phyloP scores from a whole-genome alignment of 1,140 invertebrate species.

The Philopotamus ludificatus region DNA sequence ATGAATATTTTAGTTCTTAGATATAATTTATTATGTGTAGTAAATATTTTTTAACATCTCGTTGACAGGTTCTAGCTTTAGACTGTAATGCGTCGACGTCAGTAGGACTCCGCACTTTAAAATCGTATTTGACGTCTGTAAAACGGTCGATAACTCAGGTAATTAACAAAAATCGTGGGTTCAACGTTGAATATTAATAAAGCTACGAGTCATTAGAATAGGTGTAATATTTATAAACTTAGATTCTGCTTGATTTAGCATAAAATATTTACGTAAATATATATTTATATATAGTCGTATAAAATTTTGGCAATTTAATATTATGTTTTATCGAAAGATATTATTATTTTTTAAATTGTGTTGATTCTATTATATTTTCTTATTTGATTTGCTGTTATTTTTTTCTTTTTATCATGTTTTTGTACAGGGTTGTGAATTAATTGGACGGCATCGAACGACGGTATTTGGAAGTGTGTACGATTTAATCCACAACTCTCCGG shows the following conservation, averaged over 20 bases:
- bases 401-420: slow-evolving; percentile 29
- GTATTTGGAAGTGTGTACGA: slow-evolving; percentile 40
- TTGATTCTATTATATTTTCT: slow-evolving; percentile 12
- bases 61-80: slow-evolving; percentile 38
- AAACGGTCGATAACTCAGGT: slow-evolving; percentile 56
- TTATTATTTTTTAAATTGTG: too few species aligned
- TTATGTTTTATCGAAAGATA: too few species aligned
- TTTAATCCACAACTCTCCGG: slow-evolving; percentile 39
- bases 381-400: slow-evolving; percentile 29
- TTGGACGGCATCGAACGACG: slow-evolving; percentile 36
- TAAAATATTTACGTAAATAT: too few species aligned
- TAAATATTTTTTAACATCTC: slow-evolving; percentile 2
- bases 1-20: background rate
- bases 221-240: too few species aligned
- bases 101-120: slow-evolving; percentile 59
- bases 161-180: slow-evolving; percentile 25
- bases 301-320: too few species aligned
- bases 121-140: slow-evolving; percentile 54
- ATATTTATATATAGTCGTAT: too few species aligned
- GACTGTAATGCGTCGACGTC: slow-evolving; percentile 41
- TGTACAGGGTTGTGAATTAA: slow-evolving; percentile 37
- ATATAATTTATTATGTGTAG: background rate
- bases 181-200: too few species aligned
- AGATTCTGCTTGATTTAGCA: background rate
- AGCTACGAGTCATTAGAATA: too few species aligned